Conservation (phyloP, 2,888 invertebrate genomes). For the Dione vanillae region DNA sequence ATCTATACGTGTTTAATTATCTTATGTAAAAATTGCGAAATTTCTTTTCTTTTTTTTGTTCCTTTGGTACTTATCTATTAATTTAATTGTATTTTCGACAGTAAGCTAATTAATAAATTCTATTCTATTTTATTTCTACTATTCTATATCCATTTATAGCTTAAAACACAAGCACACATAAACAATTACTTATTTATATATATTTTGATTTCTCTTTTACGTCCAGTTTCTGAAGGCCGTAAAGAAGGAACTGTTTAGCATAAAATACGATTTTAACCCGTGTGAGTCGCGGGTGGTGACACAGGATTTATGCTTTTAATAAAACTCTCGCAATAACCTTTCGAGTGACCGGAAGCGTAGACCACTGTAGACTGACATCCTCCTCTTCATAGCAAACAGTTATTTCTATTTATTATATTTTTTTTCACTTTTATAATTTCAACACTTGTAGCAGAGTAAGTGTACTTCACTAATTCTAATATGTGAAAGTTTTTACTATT, state of each 20-base stretch:
- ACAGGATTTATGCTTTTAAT: conserved; percentile 83
- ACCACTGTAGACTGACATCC: conserved; percentile 41
- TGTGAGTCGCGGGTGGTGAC: conserved; percentile 78
- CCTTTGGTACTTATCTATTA: no score
- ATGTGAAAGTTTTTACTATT: no score
- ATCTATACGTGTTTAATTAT: no score
- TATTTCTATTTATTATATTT: background rate
- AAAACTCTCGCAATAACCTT: conserved; percentile 74
- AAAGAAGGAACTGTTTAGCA: conserved; percentile 63
- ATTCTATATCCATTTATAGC: no score
- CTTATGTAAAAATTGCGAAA: no score
- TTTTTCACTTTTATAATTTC: no score
- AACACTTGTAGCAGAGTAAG: no score
- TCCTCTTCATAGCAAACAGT: conserved; percentile 26
- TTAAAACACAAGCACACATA: background rate
- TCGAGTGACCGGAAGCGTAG: conserved; percentile 59
- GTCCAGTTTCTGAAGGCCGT: conserved; percentile 24
- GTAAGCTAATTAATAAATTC: no score
- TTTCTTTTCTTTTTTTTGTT: no score
- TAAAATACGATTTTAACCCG: conserved; percentile 73
- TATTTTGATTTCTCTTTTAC: conserved; percentile 11
- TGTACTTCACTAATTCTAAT: no score
- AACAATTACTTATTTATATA: background rate
- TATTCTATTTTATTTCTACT: no score
- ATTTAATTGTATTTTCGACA: no score